These are phyloP conservation scores for Puntigrus tetrazona DNA, from an alignment of 2,113 vertebrate genomes.

Conservation along the genomic window DNA sequence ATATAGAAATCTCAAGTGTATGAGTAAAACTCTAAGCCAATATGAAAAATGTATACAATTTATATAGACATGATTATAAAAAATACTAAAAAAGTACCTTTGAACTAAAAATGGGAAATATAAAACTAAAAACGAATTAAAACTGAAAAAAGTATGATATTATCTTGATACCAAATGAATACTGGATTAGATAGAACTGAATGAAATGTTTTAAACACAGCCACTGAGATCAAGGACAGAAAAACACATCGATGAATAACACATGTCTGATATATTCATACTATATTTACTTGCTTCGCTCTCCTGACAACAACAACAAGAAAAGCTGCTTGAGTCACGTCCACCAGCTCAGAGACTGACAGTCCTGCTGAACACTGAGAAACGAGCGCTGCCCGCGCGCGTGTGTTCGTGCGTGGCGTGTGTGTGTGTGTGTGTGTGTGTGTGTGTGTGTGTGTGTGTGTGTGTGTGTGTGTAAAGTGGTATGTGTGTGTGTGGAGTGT, in stretches of 20 bases:
- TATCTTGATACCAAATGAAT: not conserved
- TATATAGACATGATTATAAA: no score
- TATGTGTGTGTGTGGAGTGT: not conserved
- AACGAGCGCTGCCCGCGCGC: not conserved
- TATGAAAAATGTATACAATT: no score
- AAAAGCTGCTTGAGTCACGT: not conserved
- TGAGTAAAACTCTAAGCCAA: no score
- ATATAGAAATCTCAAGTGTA: no score
- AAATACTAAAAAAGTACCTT: not conserved
- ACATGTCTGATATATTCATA: not conserved
- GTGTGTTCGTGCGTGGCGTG: not conserved
- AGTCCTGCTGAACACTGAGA: constrained; percentile 2
- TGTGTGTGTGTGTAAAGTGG: not conserved
- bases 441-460: not conserved
- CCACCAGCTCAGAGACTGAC: not conserved
- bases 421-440: not conserved
- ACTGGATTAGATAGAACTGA: not conserved
- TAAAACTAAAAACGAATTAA: not conserved
- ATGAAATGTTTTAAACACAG: not conserved
- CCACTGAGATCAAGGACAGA: not conserved
- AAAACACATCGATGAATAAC: not conserved
- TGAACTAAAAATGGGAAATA: not conserved
- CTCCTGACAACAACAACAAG: not conserved
- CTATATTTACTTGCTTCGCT: not conserved
- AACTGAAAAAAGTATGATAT: no score